phyloP scores from a whole-genome alignment of 2,113 vertebrate species.

The Circaetus cinerascens region DNA sequence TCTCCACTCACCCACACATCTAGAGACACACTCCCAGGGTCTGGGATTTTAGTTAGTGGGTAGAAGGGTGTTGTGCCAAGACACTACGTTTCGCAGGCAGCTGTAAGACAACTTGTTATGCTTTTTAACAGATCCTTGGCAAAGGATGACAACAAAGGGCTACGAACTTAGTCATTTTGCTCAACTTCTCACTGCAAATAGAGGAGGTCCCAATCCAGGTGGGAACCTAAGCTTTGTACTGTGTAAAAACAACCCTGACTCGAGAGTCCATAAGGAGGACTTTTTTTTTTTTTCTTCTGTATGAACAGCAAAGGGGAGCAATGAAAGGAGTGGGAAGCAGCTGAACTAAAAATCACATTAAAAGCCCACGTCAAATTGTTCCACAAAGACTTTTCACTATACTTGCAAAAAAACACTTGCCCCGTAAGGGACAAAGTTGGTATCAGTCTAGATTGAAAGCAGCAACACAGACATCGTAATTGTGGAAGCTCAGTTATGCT shows the following conservation, averaged over 20 bases:
- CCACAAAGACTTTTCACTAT: neutral
- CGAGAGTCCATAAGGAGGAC: neutral
- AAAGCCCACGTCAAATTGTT: neutral
- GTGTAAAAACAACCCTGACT: neutral
- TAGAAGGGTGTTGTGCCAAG: neutral
- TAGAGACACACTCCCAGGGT: neutral
- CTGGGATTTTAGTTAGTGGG: neutral
- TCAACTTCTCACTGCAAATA: neutral
- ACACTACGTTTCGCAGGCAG: neutral
- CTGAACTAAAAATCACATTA: neutral
- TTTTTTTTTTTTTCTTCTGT: neutral
- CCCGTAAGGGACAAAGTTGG: accelerated
- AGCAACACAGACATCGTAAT: neutral
- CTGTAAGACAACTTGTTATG: neutral
- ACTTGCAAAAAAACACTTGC: neutral
- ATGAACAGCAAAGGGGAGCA: neutral
- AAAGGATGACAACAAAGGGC: neutral
- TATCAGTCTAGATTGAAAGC: neutral
- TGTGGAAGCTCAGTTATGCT: neutral
- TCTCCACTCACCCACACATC: neutral
- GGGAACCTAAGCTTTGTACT: neutral
- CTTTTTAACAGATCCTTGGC: neutral
- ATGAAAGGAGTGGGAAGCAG: neutral
- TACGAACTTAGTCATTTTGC: neutral
- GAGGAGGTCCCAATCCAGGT: neutral